These are phyloP conservation scores for Cephalopachus bancanus DNA, from an alignment of 2,797 vertebrate genomes.

Conservation along the genomic window DNA sequence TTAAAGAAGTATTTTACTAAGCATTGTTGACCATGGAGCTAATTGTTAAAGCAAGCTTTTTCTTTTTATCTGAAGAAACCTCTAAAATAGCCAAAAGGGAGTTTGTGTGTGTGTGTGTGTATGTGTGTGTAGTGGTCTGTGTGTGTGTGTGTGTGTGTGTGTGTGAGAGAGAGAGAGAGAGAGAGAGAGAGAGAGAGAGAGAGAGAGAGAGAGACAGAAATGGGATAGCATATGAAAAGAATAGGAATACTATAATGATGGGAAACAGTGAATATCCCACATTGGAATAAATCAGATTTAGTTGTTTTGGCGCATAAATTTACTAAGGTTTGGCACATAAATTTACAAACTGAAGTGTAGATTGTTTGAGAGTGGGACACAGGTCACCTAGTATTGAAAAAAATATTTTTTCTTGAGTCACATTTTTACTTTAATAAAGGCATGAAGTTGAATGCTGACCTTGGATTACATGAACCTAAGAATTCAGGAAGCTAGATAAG, in stretches of 20 bases:
- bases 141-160: too few relatives aligned
- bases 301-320: not conserved
- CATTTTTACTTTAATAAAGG: conserved; percentile 30
- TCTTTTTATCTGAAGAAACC: not conserved
- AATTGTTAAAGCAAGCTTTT: not conserved
- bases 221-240: not conserved
- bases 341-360: conserved; percentile 16
- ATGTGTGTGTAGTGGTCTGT: too few relatives aligned
- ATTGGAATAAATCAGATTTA: not conserved
- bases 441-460: not conserved
- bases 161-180: too few relatives aligned
- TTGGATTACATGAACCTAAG: not conserved
- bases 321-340: not conserved
- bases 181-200: too few relatives aligned
- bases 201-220: not conserved
- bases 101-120: too few relatives aligned
- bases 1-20: conserved; percentile 25
- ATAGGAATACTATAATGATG: not conserved
- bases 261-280: not conserved
- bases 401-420: not conserved
- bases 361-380: not conserved
- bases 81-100: not conserved
- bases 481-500: not conserved
- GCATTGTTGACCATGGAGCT: not conserved
- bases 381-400: not conserved